phyloP scores from a whole-genome alignment of 2,888 invertebrate genomes.

The Volucella bombylans region DNA sequence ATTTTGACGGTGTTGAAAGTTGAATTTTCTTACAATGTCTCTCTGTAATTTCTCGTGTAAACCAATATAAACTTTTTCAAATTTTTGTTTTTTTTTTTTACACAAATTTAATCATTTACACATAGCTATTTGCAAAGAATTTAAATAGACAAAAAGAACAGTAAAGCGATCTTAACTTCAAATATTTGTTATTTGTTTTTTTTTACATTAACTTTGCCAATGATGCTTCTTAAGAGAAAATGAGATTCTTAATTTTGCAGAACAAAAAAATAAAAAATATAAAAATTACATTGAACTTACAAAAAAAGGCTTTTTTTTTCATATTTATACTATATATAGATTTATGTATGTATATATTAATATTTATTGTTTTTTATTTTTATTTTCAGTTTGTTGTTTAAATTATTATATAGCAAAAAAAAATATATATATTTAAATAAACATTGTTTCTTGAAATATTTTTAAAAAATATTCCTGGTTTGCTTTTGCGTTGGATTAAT shows the following conservation, averaged over 20 bases:
- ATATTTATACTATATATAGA: conserved; percentile 62
- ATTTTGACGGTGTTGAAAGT: conserved; percentile 13
- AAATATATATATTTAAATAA: not conserved
- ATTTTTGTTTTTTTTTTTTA: conserved; percentile 32
- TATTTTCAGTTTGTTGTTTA: conserved; percentile 32
- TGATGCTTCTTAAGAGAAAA: conserved; percentile 20
- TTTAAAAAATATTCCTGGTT: conserved; percentile 57
- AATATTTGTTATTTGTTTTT: conserved; percentile 3
- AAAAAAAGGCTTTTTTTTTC: conserved; percentile 62
- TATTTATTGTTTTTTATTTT: conserved; percentile 49
- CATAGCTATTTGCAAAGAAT: conserved; percentile 41
- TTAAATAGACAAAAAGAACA: conserved; percentile 34
- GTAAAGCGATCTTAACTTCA: conserved; percentile 11
- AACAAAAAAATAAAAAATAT: conserved; percentile 39
- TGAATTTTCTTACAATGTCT: conserved; percentile 50
- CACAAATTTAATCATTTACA: conserved; percentile 47
- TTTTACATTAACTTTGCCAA: conserved; percentile 28
- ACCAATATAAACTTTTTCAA: conserved; percentile 12
- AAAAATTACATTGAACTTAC: conserved; percentile 58
- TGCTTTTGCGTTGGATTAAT: conserved; percentile 13
- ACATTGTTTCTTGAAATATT: conserved; percentile 46
- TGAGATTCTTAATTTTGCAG: conserved; percentile 52
- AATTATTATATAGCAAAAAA: conserved; percentile 51
- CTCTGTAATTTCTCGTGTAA: conserved; percentile 37
- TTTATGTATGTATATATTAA: conserved; percentile 61